phyloP scores from a whole-genome alignment of 1,140 invertebrate genomes.

The Drosophila arizonae region DNA sequence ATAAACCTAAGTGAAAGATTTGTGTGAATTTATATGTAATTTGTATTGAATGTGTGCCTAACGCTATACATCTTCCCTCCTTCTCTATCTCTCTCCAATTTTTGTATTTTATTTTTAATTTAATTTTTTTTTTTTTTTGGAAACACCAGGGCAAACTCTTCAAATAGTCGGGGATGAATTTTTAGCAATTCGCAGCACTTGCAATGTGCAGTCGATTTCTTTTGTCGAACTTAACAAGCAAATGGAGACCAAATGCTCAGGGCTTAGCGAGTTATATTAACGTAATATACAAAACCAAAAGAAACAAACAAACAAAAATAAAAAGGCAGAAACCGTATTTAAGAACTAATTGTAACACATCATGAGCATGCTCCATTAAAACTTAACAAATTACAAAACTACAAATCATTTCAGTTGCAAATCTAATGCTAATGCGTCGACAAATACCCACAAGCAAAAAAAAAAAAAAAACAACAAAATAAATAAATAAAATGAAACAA shows the following conservation, averaged over 20 bases:
- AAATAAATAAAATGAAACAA: slow-evolving; percentile 27
- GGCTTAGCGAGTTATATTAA: slow-evolving; percentile 77
- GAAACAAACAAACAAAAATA: slow-evolving; percentile 16
- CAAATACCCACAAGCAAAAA: slow-evolving; percentile 17
- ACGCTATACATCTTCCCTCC: slow-evolving; percentile 25
- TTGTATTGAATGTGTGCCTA: slow-evolving; percentile 75
- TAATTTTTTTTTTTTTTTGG: slow-evolving; percentile 33
- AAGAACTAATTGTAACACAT: slow-evolving; percentile 76
- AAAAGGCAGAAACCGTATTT: slow-evolving; percentile 51
- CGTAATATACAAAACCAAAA: slow-evolving; percentile 51
- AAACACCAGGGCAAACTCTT: slow-evolving; percentile 7
- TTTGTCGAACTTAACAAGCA: slow-evolving; percentile 76
- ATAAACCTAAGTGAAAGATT: slow-evolving; percentile 31
- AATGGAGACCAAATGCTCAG: slow-evolving; percentile 82
- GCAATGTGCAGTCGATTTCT: slow-evolving; percentile 47
- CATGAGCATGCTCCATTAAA: slow-evolving; percentile 77
- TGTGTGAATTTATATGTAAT: slow-evolving; percentile 58
- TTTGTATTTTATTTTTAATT: too few relatives aligned
- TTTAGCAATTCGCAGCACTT: slow-evolving; percentile 45
- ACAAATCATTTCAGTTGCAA: slow-evolving; percentile 53
- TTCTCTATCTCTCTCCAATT: too few relatives aligned
- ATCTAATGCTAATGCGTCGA: slow-evolving; percentile 32
- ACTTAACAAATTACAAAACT: slow-evolving; percentile 41
- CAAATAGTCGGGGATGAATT: slow-evolving; percentile 62
- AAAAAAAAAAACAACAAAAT: slow-evolving; percentile 23